phyloP scores from a whole-genome alignment of 2,888 invertebrate genomes.

The Gastrophysa polygoni region DNA sequence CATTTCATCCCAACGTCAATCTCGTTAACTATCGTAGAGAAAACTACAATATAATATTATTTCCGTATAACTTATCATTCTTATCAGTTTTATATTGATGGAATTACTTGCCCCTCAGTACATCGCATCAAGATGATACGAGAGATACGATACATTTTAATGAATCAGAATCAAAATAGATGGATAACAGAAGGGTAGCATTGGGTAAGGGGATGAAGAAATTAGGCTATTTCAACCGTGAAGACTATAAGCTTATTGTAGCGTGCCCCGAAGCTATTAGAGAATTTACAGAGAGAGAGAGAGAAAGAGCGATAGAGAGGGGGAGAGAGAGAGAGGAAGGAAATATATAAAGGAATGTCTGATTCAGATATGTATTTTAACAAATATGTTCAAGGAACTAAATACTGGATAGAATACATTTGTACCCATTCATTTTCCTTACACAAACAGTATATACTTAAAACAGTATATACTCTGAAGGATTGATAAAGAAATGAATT shows the following conservation, averaged over 20 bases:
- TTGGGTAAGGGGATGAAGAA: slow-evolving; percentile 39
- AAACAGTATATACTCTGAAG: too few species aligned
- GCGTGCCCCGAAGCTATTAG: slow-evolving; percentile 36
- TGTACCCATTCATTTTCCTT: too few species aligned
- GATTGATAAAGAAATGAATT: too few species aligned
- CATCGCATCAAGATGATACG: slow-evolving; percentile 40
- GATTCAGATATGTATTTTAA: too few species aligned
- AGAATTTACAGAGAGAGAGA: slow-evolving; percentile 26
- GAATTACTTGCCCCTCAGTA: slow-evolving; percentile 8
- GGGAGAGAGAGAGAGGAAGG: too few species aligned
- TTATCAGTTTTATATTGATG: background rate
- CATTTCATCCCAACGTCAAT: background rate
- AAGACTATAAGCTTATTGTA: slow-evolving; percentile 30
- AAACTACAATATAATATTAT: background rate
- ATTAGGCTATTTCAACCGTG: slow-evolving; percentile 32
- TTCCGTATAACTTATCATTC: background rate
- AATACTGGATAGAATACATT: too few species aligned
- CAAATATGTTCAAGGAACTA: too few species aligned
- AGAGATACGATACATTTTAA: slow-evolving; percentile 43
- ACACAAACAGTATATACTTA: too few species aligned
- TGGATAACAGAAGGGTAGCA: slow-evolving; percentile 48
- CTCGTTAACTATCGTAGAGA: background rate
- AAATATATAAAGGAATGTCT: too few species aligned
- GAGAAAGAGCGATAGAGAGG: too few species aligned
- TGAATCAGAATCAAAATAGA: slow-evolving; percentile 50